phyloP scores from a whole-genome alignment of 2,888 invertebrate species.

The Callinectes sapidus region DNA sequence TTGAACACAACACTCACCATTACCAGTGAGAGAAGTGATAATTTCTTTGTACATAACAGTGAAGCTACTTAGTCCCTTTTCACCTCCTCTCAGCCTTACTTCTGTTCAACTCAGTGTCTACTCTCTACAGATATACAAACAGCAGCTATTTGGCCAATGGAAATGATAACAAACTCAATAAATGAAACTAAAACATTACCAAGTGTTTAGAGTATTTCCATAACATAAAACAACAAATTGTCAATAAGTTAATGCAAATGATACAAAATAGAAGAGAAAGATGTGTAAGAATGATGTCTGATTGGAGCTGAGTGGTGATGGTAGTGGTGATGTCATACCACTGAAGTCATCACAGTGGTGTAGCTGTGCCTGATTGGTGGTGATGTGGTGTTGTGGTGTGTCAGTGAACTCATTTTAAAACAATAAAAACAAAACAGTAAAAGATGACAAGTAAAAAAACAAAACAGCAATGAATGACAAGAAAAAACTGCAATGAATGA shows the following conservation, averaged over 20 bases:
- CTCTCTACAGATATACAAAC: neutral
- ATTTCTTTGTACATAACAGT: neutral
- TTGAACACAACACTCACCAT: too few relatives aligned
- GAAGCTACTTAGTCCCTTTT: neutral
- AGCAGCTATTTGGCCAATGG: conserved; percentile 27
- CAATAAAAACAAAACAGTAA: conserved; percentile 36
- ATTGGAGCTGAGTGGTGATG: too few relatives aligned
- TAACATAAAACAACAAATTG: neutral
- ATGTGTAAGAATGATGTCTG: neutral
- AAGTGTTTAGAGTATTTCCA: neutral
- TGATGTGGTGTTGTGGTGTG: neutral
- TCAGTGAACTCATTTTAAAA: neutral
- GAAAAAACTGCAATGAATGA: too few relatives aligned
- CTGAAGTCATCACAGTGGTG: too few relatives aligned
- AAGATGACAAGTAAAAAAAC: too few relatives aligned
- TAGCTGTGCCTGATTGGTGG: too few relatives aligned
- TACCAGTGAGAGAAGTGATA: neutral
- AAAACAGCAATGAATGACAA: too few relatives aligned
- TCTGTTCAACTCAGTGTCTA: neutral
- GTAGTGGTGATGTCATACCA: too few relatives aligned
- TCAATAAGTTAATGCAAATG: neutral
- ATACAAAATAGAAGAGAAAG: neutral
- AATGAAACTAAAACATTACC: neutral
- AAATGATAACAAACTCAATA: neutral
- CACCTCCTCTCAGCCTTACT: neutral